These are phyloP conservation scores for Collichthys lucidus DNA, from an alignment of 2,113 vertebrate species.

Conservation along the genomic window DNA sequence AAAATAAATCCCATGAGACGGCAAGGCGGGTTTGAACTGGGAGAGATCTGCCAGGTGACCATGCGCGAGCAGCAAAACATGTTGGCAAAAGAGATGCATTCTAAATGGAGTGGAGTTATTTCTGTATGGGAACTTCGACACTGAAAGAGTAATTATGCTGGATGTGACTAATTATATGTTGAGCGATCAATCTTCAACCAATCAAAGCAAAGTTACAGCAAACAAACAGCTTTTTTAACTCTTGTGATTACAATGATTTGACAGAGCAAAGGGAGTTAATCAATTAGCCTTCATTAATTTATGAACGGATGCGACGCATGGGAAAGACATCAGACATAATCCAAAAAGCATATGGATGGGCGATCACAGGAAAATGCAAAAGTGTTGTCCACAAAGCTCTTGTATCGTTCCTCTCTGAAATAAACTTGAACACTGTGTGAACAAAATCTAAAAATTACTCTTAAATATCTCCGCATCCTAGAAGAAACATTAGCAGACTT, in stretches of 20 bases:
- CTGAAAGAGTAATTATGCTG: conserved; percentile 55
- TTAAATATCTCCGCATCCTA: conserved; percentile 18
- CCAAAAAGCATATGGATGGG: conserved; percentile 42
- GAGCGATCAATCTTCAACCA: conserved; percentile 62
- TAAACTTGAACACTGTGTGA: conserved; percentile 17
- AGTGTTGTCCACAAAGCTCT: conserved; percentile 21
- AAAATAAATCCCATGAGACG: conserved; percentile 59
- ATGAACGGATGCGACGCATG: conserved; percentile 38
- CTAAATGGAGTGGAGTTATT: conserved; percentile 71
- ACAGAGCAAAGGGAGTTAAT: conserved; percentile 24
- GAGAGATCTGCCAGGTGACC: conserved; percentile 73
- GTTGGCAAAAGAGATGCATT: conserved; percentile 44
- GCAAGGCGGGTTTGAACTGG: conserved; percentile 22
- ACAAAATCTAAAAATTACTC: conserved; percentile 33
- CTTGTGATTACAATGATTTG: conserved; percentile 6
- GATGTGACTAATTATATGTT: conserved; percentile 68
- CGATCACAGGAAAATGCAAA: not conserved
- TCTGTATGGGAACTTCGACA: conserved; percentile 68
- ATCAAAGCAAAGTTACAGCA: conserved; percentile 48
- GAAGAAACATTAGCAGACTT: conserved; percentile 59
- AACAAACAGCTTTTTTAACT: conserved; percentile 44
- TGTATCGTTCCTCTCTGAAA: not conserved
- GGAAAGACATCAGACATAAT: conserved; percentile 61
- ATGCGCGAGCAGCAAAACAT: conserved; percentile 25
- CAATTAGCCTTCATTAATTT: conserved; percentile 39